Conservation (phyloP, 1,140 invertebrate species). For the Eupristina koningsbergeri region DNA sequence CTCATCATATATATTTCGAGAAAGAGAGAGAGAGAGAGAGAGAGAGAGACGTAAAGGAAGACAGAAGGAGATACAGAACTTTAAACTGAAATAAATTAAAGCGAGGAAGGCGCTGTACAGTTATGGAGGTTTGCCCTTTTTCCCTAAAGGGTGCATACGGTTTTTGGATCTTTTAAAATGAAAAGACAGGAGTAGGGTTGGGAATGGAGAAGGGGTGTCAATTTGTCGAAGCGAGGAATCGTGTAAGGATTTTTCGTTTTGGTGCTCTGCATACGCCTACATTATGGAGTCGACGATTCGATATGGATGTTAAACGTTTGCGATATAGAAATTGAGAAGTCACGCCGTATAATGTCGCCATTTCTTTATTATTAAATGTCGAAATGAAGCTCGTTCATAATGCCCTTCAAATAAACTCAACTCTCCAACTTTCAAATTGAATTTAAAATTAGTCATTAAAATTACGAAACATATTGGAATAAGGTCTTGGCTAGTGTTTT, state of each 20-base stretch:
- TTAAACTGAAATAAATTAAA: conserved; percentile 72
- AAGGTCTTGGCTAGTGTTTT: not conserved
- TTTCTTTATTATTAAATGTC: conserved; percentile 31
- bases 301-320: not conserved
- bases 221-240: conserved; percentile 49
- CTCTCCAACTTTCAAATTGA: conserved; percentile 20
- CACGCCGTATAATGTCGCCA: not conserved
- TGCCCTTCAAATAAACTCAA: not conserved
- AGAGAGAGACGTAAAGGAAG: not conserved
- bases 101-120: conserved; percentile 43
- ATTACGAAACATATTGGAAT: not conserved
- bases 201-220: conserved; percentile 39
- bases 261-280: not conserved
- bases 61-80: conserved; percentile 53
- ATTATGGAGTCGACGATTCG: conserved; percentile 25
- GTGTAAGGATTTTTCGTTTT: not conserved
- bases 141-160: conserved; percentile 53
- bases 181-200: not conserved
- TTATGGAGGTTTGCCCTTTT: not conserved
- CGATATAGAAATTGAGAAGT: not conserved
- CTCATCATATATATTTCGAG: not conserved
- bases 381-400: not conserved
- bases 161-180: conserved; percentile 44
- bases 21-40: not conserved
- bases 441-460: not conserved